phyloP scores from a whole-genome alignment of 2,888 invertebrate genomes.

The Idaea straminata region DNA sequence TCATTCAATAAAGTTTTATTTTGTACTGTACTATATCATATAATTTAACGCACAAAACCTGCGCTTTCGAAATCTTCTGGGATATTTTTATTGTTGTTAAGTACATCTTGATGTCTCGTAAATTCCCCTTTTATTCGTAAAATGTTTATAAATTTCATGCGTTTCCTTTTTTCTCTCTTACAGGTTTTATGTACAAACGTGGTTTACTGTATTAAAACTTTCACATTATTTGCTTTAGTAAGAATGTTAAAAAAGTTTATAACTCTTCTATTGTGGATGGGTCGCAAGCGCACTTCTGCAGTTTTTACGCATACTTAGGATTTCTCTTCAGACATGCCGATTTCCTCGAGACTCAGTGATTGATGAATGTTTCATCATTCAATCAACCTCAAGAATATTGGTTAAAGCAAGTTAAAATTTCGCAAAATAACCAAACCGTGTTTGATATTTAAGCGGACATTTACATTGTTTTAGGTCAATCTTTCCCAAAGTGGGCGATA shows the following conservation, averaged over 20 bases:
- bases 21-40: not conserved
- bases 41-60: not conserved
- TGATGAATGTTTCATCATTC: slow-evolving; percentile 26
- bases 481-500: no score
- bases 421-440: not conserved
- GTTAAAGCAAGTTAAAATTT: not conserved
- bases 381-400: slow-evolving; percentile 10
- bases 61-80: not conserved
- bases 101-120: not conserved
- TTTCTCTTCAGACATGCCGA: slow-evolving; percentile 45
- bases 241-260: not conserved
- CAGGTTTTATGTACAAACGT: not conserved
- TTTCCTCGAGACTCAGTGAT: slow-evolving; percentile 33
- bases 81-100: not conserved
- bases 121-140: not conserved
- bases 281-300: slow-evolving; percentile 11
- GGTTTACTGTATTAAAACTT: not conserved
- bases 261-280: not conserved
- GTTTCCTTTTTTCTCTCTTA: not conserved
- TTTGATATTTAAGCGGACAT: not conserved
- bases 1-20: not conserved
- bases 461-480: not conserved
- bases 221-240: not conserved
- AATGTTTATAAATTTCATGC: not conserved
- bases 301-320: slow-evolving; percentile 36